Evolutionary conservation across 2,888 invertebrate genomes (phyloP), one percentile per base, ranked within the genome.

Genomic region (Nephrotoma appendiculata): DNA sequence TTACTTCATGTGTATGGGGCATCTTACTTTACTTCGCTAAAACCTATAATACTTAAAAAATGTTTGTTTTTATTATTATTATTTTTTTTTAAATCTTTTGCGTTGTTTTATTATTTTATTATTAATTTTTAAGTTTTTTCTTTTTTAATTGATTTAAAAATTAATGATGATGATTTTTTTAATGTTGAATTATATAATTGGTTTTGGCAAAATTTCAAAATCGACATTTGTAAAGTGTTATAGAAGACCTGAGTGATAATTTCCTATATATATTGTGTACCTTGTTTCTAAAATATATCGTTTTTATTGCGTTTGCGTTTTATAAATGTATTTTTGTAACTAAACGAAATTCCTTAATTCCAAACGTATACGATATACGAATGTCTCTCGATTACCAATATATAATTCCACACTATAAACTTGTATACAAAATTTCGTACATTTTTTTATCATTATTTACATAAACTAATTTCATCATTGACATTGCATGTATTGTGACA

Each of bases 1-100:
- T 97, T 92, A 96, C 96, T 91, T 96, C 96, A 91, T 97, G 96
- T 93, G 93, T 97, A 92, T 96, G 96, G 96, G 97, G 96, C 91
- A 93, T 95, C 92, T 93, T 95, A 92, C 93, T 95, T 92, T 94
- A 95, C 93, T 93, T 95, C 93, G 84, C 84, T 42, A 84, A 84
- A 84, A 42, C 84, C 43, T 84, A 84, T 84, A 84, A 84, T 84
- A 84, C 41, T 84, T 84, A 84, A 84, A 48, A 48, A 84, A 84
- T 84, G 84, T 84, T 41, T 84, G 84, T 84, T 42, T 43, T 42
- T 43, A n/a, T 15, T 84, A 48, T 12, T 12, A 84, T 43, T 84
- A 42, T 42, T 84, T 71, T 71, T 57, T 71, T 84, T 1, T 2
- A 84, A 84, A 43, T 84, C 84, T 84, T 84, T 71, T 71, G 71